phyloP scores from a whole-genome alignment of 2,888 invertebrate genomes.

The Craniophora ligustri region DNA sequence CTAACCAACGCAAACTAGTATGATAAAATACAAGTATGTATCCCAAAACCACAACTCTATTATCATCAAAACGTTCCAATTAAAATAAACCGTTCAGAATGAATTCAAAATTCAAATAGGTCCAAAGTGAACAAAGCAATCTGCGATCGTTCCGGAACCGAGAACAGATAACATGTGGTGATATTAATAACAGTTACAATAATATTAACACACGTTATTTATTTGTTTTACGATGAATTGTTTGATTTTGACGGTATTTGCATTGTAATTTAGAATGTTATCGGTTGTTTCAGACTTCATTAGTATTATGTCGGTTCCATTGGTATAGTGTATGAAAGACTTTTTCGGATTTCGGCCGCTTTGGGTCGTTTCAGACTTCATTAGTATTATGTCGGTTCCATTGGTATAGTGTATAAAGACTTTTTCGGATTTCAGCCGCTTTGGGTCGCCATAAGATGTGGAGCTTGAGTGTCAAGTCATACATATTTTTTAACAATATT shows the following conservation, averaged over 20 bases:
- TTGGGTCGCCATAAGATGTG: no score
- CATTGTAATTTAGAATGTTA: neutral
- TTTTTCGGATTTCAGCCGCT: no score
- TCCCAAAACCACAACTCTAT: conserved; percentile 1
- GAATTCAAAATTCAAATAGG: conserved; percentile 32
- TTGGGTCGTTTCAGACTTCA: neutral
- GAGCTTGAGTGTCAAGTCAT: no score
- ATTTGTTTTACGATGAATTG: conserved; percentile 18
- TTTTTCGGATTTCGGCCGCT: no score
- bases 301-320: no score
- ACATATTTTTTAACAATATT: no score
- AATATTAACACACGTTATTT: conserved; percentile 23
- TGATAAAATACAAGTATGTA: conserved; percentile 1
- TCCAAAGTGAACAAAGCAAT: conserved; percentile 34
- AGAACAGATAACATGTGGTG: conserved; percentile 30
- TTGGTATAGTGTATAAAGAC: no score
- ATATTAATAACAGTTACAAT: conserved; percentile 23
- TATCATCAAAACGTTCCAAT: conserved; percentile 22
- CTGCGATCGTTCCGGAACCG: conserved; percentile 20
- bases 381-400: no score
- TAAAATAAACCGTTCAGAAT: conserved; percentile 31
- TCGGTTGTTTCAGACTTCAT: neutral
- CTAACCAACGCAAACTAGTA: neutral
- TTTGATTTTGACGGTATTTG: conserved; percentile 27
- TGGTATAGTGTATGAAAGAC: no score